Evolutionary conservation across 2,797 vertebrate genomes (phyloP), one percentile per base, ranked within the genome.

Genomic region (Buceros bicornis): DNA sequence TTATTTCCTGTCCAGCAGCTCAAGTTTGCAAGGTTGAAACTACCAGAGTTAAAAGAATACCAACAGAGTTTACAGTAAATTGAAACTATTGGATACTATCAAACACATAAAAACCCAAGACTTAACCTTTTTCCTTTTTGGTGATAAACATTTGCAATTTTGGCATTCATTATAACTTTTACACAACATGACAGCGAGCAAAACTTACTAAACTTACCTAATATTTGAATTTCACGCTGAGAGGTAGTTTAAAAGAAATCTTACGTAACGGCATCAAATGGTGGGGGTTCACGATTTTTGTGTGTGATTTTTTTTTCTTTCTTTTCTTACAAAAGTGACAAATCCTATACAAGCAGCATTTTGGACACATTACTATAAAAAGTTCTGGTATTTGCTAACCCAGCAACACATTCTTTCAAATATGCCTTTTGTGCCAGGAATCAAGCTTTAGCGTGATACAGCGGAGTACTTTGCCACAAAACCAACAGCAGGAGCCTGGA

Each of bases 191-290:
- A 96, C 65, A 65, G 43, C 95, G 89, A 97, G 70, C 78, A 97
- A 96, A 97, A 65, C 84, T 94, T 94, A 95, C 45, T 76, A 90
- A 95, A 94, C 80, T 96, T 91, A 92, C 24, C 93, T 94, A 91
- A 81, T 40, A 20, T 56, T 84, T 97, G 96, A 97, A 96, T 96
- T 96, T 96, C 94, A 97, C 50, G 57, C 87, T 95, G 90, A 98
- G 98, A 98, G 98, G 98, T 98, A 98, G 98, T 96, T 98, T 96
- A 97, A 97, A 98, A 80, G 88, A 98, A 98, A 97, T 94, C 51
- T 93, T 89, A 92, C 42, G 37, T 69, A 93, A 92, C 16, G 19
- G 82, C 67, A 96, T 96, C 93, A 84, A 93, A 97, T n/a, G 82
- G 81, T 91, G 88, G 25, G 7, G 76, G 8, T 91, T 94, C 95